phyloP scores from a whole-genome alignment of 2,888 invertebrate species.

The Ferdinandea cuprea region DNA sequence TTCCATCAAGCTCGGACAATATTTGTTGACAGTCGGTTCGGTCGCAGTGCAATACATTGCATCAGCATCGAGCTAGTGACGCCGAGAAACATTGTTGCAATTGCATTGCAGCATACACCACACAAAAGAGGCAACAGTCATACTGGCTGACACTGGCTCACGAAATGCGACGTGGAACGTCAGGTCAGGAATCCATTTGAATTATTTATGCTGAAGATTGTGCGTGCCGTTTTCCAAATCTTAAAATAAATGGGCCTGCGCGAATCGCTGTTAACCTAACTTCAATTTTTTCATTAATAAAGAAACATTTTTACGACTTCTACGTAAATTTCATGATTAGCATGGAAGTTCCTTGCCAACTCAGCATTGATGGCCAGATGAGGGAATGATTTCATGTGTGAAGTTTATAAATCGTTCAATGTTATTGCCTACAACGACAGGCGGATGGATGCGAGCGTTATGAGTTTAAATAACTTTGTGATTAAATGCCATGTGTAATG shows the following conservation, averaged over 20 bases:
- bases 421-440: constrained; percentile 64
- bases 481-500: constrained; percentile 67
- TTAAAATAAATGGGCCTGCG: constrained; percentile 73
- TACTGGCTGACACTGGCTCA: constrained; percentile 70
- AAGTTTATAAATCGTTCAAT: constrained; percentile 73
- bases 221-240: constrained; percentile 75
- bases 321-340: constrained; percentile 73
- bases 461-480: constrained; percentile 66
- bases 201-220: constrained; percentile 74
- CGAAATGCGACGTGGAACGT: constrained; percentile 65
- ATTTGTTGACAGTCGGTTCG: constrained; percentile 71
- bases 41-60: constrained; percentile 25
- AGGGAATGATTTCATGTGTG: constrained; percentile 74
- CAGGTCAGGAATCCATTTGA: constrained; percentile 71
- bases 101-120: constrained; percentile 33
- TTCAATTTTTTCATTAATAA: constrained; percentile 74
- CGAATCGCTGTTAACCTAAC: constrained; percentile 75
- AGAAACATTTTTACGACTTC: constrained; percentile 74
- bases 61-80: not conserved
- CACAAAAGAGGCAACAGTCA: constrained; percentile 51
- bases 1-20: constrained; percentile 72
- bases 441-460: constrained; percentile 67
- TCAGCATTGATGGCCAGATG: constrained; percentile 58
- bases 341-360: constrained; percentile 48
- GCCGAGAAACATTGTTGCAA: constrained; percentile 50